Base-by-base conservation (phyloP, 2,113 vertebrate species). In the Indri indri region DNA sequence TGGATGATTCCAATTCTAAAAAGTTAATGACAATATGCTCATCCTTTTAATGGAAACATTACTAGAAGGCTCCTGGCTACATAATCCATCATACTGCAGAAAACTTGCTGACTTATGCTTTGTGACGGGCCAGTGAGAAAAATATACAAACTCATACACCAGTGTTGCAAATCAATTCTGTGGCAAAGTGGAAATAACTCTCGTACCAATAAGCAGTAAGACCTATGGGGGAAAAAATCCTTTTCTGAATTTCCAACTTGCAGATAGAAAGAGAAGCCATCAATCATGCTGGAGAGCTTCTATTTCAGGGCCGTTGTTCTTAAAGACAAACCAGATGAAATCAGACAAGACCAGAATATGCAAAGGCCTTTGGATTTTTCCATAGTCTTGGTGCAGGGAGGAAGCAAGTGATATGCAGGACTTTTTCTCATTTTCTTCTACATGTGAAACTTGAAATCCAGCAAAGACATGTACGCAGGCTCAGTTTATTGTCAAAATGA, bases 261-360 rank as follows among this genome's bases (percentile, higher is more conserved):
- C 99, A 99, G 99, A 99, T 99, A 99, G 99, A 99, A 98, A 98
- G 98, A 99, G 99, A 99, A 99, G 98, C 99, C 99, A 99, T 99
- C 99, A 99, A 99, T 99, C 99, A 99, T 98, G 98, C 97, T 94
- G 85, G 98, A 99, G 98, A 98, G 98, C 96, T 99, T 99, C 99
- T 97, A 98, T 99, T 99, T 98, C 98, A 95, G 97, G 89, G 7
- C 74, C 76, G 97, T 97, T 98, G 98, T 99, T 98, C 98, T 99
- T 98, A 98, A 99, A 98, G 98, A 98, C 98, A 94, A 95, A 98
- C 97, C 96, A 98, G 99, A 99, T 99, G 98, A 99, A 99, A 99
- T 97, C 80, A 9, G 99, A 99, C 99, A 99, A 99, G 99, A 99
- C 98, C 97, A 98, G 99, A 99, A 99, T 99, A 99, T 99, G 98